phyloP scores from a whole-genome alignment of 2,797 vertebrate genomes.

The Sebastes taczanowskii region DNA sequence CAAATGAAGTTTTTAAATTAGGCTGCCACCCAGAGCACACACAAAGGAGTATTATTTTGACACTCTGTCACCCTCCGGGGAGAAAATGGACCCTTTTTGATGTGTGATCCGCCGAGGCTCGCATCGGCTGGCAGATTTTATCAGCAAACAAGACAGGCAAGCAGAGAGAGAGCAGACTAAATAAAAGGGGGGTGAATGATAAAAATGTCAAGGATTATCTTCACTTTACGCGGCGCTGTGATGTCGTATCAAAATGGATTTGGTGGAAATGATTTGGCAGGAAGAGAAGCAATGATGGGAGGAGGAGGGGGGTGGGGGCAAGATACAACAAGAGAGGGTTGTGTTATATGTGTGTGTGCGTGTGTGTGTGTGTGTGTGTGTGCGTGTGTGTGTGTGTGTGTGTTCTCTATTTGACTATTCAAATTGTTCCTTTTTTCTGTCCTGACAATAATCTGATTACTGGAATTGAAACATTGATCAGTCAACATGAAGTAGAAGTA shows the following conservation, averaged over 20 bases:
- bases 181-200: slow-evolving; percentile 76
- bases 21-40: slow-evolving; percentile 74
- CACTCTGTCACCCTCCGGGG: slow-evolving; percentile 70
- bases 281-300: slow-evolving; percentile 42
- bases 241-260: slow-evolving; percentile 83
- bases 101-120: slow-evolving; percentile 77
- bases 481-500: slow-evolving; percentile 19
- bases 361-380: background rate
- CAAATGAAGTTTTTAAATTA: slow-evolving; percentile 79
- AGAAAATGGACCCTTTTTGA: slow-evolving; percentile 76
- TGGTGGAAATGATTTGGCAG: slow-evolving; percentile 78
- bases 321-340: slow-evolving; percentile 41
- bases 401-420: slow-evolving; percentile 33
- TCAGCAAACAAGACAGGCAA: slow-evolving; percentile 79
- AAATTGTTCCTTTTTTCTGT: slow-evolving; percentile 10
- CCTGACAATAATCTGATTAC: slow-evolving; percentile 46
- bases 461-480: slow-evolving; percentile 21
- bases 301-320: background rate
- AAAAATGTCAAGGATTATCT: slow-evolving; percentile 81
- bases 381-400: background rate
- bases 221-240: slow-evolving; percentile 69
- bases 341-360: slow-evolving; percentile 19
- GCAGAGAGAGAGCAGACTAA: slow-evolving; percentile 57
- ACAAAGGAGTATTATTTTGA: slow-evolving; percentile 79
- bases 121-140: slow-evolving; percentile 79